Base-by-base conservation (phyloP, 2,888 invertebrate species). In the Lithophane semibrunnea region DNA sequence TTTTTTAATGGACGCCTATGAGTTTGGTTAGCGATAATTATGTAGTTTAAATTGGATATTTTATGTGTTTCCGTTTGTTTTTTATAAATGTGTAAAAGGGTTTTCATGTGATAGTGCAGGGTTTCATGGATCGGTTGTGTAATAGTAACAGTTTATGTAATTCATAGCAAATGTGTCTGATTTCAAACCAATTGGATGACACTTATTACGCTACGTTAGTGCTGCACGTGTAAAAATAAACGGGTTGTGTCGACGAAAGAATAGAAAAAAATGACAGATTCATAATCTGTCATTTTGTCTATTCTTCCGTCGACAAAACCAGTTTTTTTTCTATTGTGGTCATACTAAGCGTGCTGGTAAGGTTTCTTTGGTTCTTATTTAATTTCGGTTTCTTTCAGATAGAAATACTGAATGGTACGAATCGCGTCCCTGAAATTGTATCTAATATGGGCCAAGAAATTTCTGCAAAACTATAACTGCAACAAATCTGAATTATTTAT, bases 1-100 rank as follows among this genome's bases (percentile, higher is more conserved):
- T 91, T 92, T 93, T 93, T 92, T 92, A 93, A 93, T 93, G 82
- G 91, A 65, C 8, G 73, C 56, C 79, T 77, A 79, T 81, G 85
- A 80, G 77, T 75, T 83, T 37, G 78, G 82, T 87, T 81, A 79
- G 37, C 13, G 73, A 79, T 86, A 73, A 82, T 83, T 66, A 88
- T 83, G 67, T 74, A 13, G 60, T 79, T 79, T 79, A 44, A 67
- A 74, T 82, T 73, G 73, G 66, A 67, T 70, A 3, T 52, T 54
- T 29, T 29, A 37, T 37, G 13, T 54, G 37, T 2, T 63, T 66
- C 69, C 24, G 37, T 63, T 83, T 60, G 61, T 69, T 65, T 67
- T 77, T 61, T n/a, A n/a, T 49, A 10, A 63, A 52, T 54, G 44
- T 47, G 21, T 37, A 24, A 24, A 7, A 16, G 5, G 61, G 9